A percentile compares a stretch with the other conserved stretches of the same genome.
These are phyloP conservation scores for Anas georgica DNA, from an alignment of 2,797 vertebrate genomes.

Conservation along the genomic window DNA sequence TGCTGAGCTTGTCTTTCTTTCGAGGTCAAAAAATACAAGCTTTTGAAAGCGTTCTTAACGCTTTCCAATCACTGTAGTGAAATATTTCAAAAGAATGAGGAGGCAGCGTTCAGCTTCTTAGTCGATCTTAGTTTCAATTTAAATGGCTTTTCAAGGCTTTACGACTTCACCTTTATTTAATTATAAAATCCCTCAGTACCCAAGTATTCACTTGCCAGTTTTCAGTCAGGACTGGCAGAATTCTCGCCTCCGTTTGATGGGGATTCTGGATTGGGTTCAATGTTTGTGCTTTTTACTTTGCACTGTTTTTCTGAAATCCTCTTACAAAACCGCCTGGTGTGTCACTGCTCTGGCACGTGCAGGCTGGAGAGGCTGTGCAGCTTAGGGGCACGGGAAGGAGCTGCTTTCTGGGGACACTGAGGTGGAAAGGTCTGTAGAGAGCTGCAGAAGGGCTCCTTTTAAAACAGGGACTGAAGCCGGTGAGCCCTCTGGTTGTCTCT, in stretches of 20 bases:
- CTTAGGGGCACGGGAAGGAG: neutral
- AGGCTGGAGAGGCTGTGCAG: neutral
- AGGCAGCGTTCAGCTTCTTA: neutral
- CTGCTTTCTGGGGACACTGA: neutral
- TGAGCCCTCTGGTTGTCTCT: neutral
- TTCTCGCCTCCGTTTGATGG: neutral
- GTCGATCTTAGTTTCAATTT: neutral
- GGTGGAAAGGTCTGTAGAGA: neutral
- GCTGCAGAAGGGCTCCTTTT: neutral
- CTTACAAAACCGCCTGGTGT: rapidly evolving
- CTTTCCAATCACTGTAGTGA: constrained; percentile 14
- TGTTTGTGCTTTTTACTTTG: neutral
- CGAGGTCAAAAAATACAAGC: neutral
- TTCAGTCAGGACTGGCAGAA: neutral
- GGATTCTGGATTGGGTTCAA: neutral
- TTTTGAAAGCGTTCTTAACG: neutral
- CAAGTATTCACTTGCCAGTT: neutral
- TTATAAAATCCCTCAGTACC: neutral
- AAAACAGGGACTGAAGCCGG: neutral
- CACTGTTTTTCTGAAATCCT: neutral
- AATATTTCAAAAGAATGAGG: neutral
- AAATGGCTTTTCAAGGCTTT: neutral
- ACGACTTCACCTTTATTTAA: neutral
- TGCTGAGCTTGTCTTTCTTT: neutral
- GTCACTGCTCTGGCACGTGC: rapidly evolving